phyloP scores from a whole-genome alignment of 2,113 vertebrate genomes.

The Cyprinodon variegatus region DNA sequence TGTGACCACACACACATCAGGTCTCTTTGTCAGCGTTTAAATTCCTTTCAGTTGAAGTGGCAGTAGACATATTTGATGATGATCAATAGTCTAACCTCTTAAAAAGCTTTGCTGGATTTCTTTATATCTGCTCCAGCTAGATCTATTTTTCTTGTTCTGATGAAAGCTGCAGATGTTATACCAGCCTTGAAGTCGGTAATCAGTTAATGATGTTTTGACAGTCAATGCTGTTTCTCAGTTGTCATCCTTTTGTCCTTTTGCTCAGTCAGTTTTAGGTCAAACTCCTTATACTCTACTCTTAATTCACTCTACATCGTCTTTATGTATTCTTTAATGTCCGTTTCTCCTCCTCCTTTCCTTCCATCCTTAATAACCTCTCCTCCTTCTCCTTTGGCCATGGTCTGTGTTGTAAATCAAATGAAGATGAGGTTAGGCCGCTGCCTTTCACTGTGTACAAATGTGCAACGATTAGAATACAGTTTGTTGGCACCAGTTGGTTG shows the following conservation, averaged over 20 bases:
- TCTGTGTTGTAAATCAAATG: slow-evolving; percentile 51
- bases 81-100: not conserved
- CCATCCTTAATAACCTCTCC: slow-evolving; percentile 19
- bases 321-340: slow-evolving; percentile 1
- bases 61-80: not conserved
- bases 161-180: not conserved
- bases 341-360: not conserved
- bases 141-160: not conserved
- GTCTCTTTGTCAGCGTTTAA: not conserved
- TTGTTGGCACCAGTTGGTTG: not conserved
- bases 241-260: not conserved
- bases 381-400: slow-evolving; percentile 47
- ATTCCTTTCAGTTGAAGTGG: not conserved
- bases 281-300: not conserved
- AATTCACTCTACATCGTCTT: not conserved
- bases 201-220: slow-evolving; percentile 18
- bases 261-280: not conserved
- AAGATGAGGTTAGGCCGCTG: slow-evolving; percentile 17
- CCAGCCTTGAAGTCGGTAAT: not conserved
- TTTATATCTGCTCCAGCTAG: not conserved
- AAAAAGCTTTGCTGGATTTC: not conserved
- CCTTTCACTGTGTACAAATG: slow-evolving; percentile 15
- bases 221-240: not conserved
- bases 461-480: slow-evolving; percentile 15
- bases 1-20: not conserved